phyloP scores from a whole-genome alignment of 2,113 vertebrate species.

The Polypterus bichir region DNA sequence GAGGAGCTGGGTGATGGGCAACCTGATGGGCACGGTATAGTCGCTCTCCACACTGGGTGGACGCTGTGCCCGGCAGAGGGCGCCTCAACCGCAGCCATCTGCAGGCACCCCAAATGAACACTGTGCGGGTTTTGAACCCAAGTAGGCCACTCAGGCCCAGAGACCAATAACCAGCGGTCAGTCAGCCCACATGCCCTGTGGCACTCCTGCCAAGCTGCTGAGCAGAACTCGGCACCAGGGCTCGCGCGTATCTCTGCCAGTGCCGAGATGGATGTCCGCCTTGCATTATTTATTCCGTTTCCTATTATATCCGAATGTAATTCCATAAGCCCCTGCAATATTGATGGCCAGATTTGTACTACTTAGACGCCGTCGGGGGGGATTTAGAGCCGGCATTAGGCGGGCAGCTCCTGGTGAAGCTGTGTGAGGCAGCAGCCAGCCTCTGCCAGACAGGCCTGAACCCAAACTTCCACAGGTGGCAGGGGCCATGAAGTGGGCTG shows the following conservation, averaged over 20 bases:
- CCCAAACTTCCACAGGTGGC: no score
- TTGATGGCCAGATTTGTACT: constrained; percentile 31
- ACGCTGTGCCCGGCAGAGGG: constrained; percentile 8
- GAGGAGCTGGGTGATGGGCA: no score
- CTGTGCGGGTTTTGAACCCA: neutral
- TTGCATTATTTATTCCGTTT: constrained; percentile 38
- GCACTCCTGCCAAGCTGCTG: constrained; percentile 1
- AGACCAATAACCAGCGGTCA: neutral
- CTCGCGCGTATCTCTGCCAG: constrained; percentile 7
- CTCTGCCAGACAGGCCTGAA: neutral
- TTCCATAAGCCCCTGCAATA: constrained; percentile 36
- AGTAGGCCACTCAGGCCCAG: neutral
- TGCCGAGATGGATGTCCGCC: constrained; percentile 31
- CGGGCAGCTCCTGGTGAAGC: neutral
- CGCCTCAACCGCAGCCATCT: neutral
- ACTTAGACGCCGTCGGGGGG: constrained; percentile 18
- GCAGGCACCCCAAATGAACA: neutral
- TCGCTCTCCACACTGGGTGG: no score
- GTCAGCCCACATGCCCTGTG: constrained; percentile 2
- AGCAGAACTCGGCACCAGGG: no score
- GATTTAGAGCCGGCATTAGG: constrained; percentile 25
- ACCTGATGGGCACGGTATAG: no score
- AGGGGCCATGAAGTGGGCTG: no score
- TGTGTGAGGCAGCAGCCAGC: neutral
- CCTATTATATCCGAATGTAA: constrained; percentile 39